Conservation (phyloP, 2,113 vertebrate genomes). For the Mesocricetus auratus region DNA sequence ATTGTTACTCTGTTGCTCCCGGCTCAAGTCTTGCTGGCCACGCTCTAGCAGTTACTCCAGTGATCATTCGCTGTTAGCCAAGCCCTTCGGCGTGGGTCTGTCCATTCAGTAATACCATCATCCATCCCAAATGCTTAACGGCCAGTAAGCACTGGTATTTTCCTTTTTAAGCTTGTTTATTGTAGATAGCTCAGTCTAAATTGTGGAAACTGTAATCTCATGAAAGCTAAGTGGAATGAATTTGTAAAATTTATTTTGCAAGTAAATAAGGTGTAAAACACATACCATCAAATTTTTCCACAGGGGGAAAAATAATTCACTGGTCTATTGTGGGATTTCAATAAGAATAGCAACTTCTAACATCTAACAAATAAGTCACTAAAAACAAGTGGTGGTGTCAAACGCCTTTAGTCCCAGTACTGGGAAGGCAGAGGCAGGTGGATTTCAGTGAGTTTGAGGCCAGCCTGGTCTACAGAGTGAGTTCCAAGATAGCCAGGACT, state of each 20-base stretch:
- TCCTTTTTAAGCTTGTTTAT: constrained; percentile 44
- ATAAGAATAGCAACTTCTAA: neutral
- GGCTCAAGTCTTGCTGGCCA: constrained; percentile 43
- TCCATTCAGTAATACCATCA: neutral
- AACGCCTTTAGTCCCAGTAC: no score
- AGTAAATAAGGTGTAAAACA: constrained; percentile 55
- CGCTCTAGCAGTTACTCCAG: constrained; percentile 40
- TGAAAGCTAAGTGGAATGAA: constrained; percentile 42
- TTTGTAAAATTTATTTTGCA: constrained; percentile 43
- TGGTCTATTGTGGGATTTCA: neutral
- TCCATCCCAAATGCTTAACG: constrained; percentile 47
- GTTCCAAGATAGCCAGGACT: no score
- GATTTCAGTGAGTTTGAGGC: no score
- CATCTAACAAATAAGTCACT: neutral
- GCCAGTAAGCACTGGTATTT: constrained; percentile 33
- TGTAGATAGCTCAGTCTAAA: constrained; percentile 15
- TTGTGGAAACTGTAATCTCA: constrained; percentile 50
- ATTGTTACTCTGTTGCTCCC: constrained; percentile 47
- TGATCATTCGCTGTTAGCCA: constrained; percentile 38
- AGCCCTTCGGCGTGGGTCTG: constrained; percentile 40
- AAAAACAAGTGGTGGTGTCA: neutral
- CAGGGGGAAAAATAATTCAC: constrained; percentile 23
- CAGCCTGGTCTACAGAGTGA: no score
- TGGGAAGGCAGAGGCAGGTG: no score
- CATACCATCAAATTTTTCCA: neutral